Evolutionary conservation across 2,113 vertebrate species (phyloP).

Genomic region (Tyrannus savana): DNA sequence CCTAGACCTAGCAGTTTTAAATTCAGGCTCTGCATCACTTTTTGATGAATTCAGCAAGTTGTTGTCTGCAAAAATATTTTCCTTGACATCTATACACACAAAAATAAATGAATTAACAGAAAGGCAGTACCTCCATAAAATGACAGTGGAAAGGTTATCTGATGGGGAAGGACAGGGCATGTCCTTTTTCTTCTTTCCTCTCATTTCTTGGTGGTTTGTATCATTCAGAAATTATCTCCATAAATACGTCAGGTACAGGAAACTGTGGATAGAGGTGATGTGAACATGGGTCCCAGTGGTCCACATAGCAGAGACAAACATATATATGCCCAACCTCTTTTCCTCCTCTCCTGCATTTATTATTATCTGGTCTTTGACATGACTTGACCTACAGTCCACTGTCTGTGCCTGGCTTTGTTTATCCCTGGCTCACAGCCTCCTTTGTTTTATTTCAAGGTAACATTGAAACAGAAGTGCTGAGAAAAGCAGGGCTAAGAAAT

Average conservation of each 20-base stretch:
- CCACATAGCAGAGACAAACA: background rate
- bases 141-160: background rate
- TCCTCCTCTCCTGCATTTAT: background rate
- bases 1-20: background rate
- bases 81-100: background rate
- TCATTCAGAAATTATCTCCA: background rate
- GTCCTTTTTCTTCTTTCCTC: background rate
- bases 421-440: slow-evolving; percentile 10
- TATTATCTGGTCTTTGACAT: background rate
- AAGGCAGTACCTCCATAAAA: background rate
- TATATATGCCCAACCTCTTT: background rate
- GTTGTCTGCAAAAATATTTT: background rate
- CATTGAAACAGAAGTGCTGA: background rate
- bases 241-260: background rate
- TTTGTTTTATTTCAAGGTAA: slow-evolving; percentile 39
- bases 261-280: background rate
- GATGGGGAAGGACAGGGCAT: background rate
- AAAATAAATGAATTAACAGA: background rate
- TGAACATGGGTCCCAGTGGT: background rate
- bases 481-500: background rate
- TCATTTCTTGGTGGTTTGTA: background rate
- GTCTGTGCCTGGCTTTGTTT: background rate
- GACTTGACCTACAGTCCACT: background rate
- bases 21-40: background rate
- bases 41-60: background rate